phyloP scores from a whole-genome alignment of 2,113 vertebrate species.

The Picathartes gymnocephalus region DNA sequence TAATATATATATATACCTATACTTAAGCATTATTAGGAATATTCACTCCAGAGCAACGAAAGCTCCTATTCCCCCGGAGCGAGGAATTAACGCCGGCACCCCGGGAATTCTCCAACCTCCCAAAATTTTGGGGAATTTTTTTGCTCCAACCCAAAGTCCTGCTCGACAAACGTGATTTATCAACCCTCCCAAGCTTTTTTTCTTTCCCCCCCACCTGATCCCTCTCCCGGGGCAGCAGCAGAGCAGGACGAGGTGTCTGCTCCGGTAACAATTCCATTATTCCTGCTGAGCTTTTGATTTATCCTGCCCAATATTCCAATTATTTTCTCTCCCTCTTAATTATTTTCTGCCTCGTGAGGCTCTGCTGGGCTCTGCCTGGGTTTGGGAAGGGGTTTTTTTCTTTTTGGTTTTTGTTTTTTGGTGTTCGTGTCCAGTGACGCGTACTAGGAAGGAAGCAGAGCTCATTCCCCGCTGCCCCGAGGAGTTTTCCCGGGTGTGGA shows the following conservation, averaged over 20 bases:
- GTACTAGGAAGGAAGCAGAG: not conserved
- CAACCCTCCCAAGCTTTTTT: not conserved
- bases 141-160: not conserved
- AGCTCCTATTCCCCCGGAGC: not conserved
- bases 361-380: not conserved
- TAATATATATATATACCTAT: accelerated
- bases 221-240: not conserved
- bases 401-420: not conserved
- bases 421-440: accelerated
- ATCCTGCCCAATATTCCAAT: slow-evolving; percentile 50
- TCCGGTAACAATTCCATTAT: slow-evolving; percentile 43
- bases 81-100: not conserved
- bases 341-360: not conserved
- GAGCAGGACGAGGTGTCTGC: slow-evolving; percentile 39
- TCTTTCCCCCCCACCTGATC: slow-evolving; percentile 12
- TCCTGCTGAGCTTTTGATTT: slow-evolving; percentile 54
- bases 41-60: not conserved
- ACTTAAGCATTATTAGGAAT: not conserved
- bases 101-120: not conserved
- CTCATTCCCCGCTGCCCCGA: not conserved
- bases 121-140: not conserved
- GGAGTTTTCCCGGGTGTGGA: not conserved
- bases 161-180: not conserved
- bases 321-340: slow-evolving; percentile 13
- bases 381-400: not conserved